These are phyloP conservation scores for Prunella strophiata DNA, from an alignment of 2,797 vertebrate genomes.

Conservation along the genomic window DNA sequence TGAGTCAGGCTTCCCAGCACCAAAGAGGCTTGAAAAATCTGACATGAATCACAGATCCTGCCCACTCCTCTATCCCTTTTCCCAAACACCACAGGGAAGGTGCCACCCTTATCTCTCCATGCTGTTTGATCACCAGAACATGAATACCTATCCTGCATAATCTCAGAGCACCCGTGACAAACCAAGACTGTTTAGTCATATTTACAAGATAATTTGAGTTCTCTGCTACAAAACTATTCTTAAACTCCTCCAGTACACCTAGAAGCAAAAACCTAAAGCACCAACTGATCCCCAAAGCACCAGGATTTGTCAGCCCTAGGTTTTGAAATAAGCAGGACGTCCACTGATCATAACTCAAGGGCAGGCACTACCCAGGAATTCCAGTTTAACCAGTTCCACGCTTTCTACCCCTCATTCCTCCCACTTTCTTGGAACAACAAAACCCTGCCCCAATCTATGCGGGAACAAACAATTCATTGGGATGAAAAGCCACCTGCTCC, in stretches of 20 bases:
- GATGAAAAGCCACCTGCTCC: conserved; percentile 27
- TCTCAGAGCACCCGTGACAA: not conserved
- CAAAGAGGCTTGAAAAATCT: not conserved
- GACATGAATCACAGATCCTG: not conserved
- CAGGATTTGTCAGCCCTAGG: not conserved
- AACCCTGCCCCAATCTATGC: not conserved
- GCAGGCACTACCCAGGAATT: not conserved
- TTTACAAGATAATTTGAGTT: not conserved
- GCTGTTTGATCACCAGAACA: not conserved
- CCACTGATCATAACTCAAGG: not conserved
- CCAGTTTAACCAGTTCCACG: conserved; percentile 48
- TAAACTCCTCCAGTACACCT: not conserved
- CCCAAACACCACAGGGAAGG: not conserved
- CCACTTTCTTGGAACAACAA: not conserved
- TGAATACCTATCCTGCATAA: accelerated
- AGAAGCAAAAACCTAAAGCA: not conserved
- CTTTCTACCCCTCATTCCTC: not conserved
- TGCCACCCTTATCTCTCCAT: not conserved
- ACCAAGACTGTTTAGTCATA: not conserved
- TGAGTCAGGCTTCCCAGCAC: not conserved
- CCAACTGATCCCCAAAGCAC: not conserved
- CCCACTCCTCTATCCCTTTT: not conserved
- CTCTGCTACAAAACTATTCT: not conserved
- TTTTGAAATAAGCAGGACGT: not conserved
- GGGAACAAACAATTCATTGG: not conserved